Evolutionary conservation across 2,888 invertebrate species (phyloP).

Genomic region (Prosapia bicincta): DNA sequence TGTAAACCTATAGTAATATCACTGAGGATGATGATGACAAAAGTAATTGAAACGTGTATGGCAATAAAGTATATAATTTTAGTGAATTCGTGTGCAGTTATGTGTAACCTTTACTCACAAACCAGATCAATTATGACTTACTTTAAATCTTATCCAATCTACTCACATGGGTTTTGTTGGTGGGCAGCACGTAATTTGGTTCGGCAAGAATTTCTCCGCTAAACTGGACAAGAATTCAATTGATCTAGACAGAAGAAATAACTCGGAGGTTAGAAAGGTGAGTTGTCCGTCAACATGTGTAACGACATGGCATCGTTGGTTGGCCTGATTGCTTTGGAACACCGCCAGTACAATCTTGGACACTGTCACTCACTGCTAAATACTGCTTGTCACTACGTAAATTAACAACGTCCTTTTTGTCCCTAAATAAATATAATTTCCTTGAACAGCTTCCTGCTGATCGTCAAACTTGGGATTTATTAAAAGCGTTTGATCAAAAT

Average conservation of each 20-base stretch:
- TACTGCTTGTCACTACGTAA: neutral
- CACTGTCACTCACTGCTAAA: neutral
- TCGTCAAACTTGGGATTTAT: too few species aligned
- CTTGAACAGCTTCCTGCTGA: neutral
- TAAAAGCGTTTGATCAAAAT: too few species aligned
- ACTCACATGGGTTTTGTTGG: too few species aligned
- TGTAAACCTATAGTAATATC: too few species aligned
- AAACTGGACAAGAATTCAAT: neutral
- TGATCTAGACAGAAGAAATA: slow-evolving; percentile 2
- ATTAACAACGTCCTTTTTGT: neutral
- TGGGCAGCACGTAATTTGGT: too few species aligned
- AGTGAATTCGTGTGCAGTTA: too few species aligned
- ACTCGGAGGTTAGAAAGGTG: neutral
- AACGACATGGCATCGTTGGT: neutral
- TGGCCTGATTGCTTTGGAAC: neutral
- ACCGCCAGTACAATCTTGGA: neutral
- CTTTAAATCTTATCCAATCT: too few species aligned
- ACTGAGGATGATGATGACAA: too few species aligned
- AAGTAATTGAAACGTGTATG: too few species aligned
- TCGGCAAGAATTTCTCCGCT: neutral
- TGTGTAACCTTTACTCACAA: too few species aligned
- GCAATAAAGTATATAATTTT: too few species aligned
- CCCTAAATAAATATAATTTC: neutral
- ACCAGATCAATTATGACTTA: too few species aligned
- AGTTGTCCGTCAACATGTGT: neutral